phyloP scores from a whole-genome alignment of 1,140 invertebrate species.

The Saccostrea echinata region DNA sequence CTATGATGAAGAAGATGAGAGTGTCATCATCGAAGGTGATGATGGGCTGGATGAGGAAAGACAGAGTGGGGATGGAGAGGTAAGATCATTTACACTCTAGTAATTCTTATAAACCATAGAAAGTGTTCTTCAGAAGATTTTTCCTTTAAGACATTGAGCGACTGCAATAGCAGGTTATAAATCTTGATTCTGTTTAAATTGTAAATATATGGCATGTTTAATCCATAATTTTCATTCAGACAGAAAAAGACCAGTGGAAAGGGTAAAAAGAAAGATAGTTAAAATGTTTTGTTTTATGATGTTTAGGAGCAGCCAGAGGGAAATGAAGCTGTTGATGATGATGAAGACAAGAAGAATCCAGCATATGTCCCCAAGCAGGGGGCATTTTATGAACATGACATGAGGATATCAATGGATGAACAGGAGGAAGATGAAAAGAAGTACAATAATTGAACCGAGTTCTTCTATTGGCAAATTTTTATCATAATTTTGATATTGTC shows the following conservation, averaged over 20 bases:
- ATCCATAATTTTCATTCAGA: not conserved
- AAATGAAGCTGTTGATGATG: constrained; percentile 86
- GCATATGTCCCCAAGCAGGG: constrained; percentile 98
- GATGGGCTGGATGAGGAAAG: constrained; percentile 57
- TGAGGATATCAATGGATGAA: constrained; percentile 70
- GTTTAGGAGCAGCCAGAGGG: constrained; percentile 74
- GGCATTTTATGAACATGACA: constrained; percentile 97
- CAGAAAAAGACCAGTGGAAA: not conserved
- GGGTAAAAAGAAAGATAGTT: not conserved
- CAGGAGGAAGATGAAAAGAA: constrained; percentile 79
- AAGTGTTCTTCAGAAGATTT: not conserved
- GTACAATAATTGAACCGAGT: constrained; percentile 30
- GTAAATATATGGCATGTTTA: too few relatives aligned
- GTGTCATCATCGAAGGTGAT: constrained; percentile 50
- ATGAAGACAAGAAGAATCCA: constrained; percentile 96
- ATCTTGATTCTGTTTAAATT: too few relatives aligned
- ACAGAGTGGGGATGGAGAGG: constrained; percentile 66
- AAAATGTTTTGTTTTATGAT: not conserved
- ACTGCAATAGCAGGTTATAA: too few relatives aligned
- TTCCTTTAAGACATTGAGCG: too few relatives aligned
- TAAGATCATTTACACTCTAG: not conserved
- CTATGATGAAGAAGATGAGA: constrained; percentile 56
- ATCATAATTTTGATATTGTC: too few relatives aligned
- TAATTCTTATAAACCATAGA: not conserved
- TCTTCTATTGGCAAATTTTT: too few relatives aligned